Evolutionary conservation across 1,140 invertebrate species (phyloP), one percentile per base, ranked within the genome.

Genomic region (Sweltsa coloradensis): DNA sequence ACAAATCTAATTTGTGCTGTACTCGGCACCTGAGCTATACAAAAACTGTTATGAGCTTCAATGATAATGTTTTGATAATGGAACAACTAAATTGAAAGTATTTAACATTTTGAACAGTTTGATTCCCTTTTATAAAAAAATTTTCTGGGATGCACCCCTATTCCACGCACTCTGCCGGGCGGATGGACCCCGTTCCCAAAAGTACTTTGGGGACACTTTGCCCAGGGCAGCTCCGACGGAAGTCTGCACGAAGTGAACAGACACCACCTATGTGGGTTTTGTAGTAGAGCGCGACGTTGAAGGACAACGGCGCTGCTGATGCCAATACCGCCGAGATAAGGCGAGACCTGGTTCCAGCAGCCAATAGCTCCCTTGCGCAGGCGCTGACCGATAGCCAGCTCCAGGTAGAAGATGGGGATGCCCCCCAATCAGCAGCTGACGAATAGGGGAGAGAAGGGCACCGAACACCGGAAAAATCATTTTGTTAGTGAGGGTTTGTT

Each of bases 221-320:
- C 72, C 91, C 91, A 96, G 0, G 91, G 91, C 53, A 95, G 64
- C 56, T 89, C 77, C 0, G 83, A 81, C 57, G 89, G 85, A 62
- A 95, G 93, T 39, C 46, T 47, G 85, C 49, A 83, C 80, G 59
- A 92, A 85, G 66, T 97, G 66, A 96, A 96, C 53, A 98, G 73
- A 60, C 93, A 97, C 94, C 94, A 98, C 18, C 93, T 47, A 98
- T 94, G 55, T 98, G 97, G 16, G 94, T 96, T 68, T 97, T 98
- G 68, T 98, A 98, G 67, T 98, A 98, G 34, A 97, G 74, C n/a
- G 91, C 92, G 25, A 97, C 92, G 59, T 97, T 93, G 63, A 93
- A 95, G 1, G 93, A 96, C 7, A 44, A 97, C 83, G 9, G 89
- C 89, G 37, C 85, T 89, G 53, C 89, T 89, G 44, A 96, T 82